phyloP scores from a whole-genome alignment of 2,888 invertebrate genomes.

The Anticlea derivata region DNA sequence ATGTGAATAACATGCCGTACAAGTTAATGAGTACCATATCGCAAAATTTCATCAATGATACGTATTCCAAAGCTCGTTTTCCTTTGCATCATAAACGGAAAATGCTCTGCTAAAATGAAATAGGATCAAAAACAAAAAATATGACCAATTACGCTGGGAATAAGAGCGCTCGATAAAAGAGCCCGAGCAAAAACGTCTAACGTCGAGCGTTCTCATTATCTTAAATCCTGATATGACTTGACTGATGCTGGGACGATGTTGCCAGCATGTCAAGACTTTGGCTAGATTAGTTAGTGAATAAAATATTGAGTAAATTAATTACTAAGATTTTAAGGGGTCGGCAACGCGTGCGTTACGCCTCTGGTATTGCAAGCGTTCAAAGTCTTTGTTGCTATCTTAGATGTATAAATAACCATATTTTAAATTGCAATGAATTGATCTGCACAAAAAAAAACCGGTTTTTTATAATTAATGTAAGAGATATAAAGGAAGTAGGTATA shows the following conservation, averaged over 20 bases:
- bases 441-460: too few relatives aligned
- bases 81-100: constrained; percentile 26
- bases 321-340: too few relatives aligned
- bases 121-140: constrained; percentile 41
- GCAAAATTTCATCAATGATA: not conserved
- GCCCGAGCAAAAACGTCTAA: constrained; percentile 40
- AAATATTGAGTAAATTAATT: too few relatives aligned
- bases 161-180: constrained; percentile 39
- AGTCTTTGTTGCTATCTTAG: too few relatives aligned
- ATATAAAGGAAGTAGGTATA: too few relatives aligned
- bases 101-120: constrained; percentile 16
- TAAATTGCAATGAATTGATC: too few relatives aligned
- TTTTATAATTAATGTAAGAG: too few relatives aligned
- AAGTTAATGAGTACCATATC: not conserved
- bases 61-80: not conserved
- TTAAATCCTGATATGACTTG: constrained; percentile 54
- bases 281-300: not conserved
- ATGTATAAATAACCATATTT: too few relatives aligned
- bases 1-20: not conserved
- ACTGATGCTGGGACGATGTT: constrained; percentile 20
- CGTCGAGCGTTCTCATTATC: constrained; percentile 44
- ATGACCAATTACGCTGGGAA: constrained; percentile 43
- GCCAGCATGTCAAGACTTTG: constrained; percentile 7
- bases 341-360: too few relatives aligned
- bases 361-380: too few relatives aligned